Conservation (phyloP, 1,140 invertebrate genomes). For the Oryzaephilus surinamensis region DNA sequence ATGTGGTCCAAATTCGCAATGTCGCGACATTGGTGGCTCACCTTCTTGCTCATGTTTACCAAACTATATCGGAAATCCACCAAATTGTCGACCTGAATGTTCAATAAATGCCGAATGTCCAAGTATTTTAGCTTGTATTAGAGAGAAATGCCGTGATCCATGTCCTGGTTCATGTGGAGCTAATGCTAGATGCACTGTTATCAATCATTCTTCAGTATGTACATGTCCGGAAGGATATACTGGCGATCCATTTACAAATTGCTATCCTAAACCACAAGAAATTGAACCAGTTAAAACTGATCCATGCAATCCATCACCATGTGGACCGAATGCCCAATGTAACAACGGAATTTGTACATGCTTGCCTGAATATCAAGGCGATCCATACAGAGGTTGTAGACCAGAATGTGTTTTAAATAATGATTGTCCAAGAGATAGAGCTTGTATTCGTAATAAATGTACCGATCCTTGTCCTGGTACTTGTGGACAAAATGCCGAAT, state of each 20-base stretch:
- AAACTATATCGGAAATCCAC: constrained; percentile 51
- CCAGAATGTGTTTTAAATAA: constrained; percentile 58
- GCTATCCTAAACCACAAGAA: constrained; percentile 23
- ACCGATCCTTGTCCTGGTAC: constrained; percentile 55
- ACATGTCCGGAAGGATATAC: constrained; percentile 56
- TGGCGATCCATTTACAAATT: constrained; percentile 42
- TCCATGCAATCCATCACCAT: constrained; percentile 55
- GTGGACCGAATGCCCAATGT: constrained; percentile 53
- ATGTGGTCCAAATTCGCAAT: constrained; percentile 65
- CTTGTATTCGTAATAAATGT: constrained; percentile 61
- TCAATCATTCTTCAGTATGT: constrained; percentile 60
- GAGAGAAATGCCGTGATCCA: constrained; percentile 48
- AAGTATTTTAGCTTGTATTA: constrained; percentile 51
- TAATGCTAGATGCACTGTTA: constrained; percentile 55
- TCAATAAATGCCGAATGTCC: constrained; percentile 50
- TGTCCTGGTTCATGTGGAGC: constrained; percentile 63
- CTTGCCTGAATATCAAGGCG: constrained; percentile 53
- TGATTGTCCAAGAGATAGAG: constrained; percentile 55
- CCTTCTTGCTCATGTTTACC: constrained; percentile 51
- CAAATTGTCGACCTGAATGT: constrained; percentile 59
- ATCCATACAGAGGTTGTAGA: constrained; percentile 55
- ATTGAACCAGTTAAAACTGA: constrained; percentile 33
- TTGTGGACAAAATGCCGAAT: constrained; percentile 55
- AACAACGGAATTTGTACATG: constrained; percentile 52
- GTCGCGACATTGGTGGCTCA: constrained; percentile 45